Percentiles rank a stretch among this genome's conserved stretches.
These are phyloP conservation scores for Marmota monax DNA, from an alignment of 2,113 vertebrate species.

Conservation along the genomic window DNA sequence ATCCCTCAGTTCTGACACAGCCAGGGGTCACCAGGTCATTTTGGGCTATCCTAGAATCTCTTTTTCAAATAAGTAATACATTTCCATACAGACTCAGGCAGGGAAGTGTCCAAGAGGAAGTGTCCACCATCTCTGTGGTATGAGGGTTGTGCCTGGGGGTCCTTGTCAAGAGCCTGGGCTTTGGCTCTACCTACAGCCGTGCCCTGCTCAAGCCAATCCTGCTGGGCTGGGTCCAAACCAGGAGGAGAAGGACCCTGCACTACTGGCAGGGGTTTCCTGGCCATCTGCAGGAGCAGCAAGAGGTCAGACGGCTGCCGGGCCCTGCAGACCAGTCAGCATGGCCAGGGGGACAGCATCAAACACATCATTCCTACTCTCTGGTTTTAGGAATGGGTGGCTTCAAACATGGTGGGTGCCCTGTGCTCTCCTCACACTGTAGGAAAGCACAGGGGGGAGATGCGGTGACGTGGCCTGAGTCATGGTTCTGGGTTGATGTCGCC, in stretches of 20 bases:
- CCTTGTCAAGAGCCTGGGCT: background rate
- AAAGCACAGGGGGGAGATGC: too few relatives aligned
- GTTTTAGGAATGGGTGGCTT: background rate
- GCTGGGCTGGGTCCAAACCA: background rate
- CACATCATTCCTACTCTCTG: background rate
- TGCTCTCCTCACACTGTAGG: background rate
- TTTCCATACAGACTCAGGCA: background rate
- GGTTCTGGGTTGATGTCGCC: too few relatives aligned
- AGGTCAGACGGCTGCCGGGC: accelerated
- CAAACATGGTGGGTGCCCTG: accelerated
- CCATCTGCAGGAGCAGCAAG: background rate
- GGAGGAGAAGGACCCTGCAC: background rate
- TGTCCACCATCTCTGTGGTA: background rate
- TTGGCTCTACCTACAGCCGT: background rate
- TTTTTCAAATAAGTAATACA: background rate
- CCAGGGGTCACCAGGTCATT: background rate
- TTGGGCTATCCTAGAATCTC: background rate
- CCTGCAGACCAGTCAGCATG: background rate
- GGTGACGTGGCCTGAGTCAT: background rate
- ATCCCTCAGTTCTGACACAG: background rate
- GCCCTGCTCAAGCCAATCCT: background rate
- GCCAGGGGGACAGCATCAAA: background rate
- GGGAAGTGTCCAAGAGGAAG: background rate
- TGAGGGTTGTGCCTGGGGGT: background rate
- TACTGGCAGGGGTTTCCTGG: accelerated